A percentile compares a stretch with the other conserved stretches of the same genome.
These are phyloP conservation scores for Buphagus erythrorhynchus DNA, from an alignment of 2,797 vertebrate species.

Conservation along the genomic window DNA sequence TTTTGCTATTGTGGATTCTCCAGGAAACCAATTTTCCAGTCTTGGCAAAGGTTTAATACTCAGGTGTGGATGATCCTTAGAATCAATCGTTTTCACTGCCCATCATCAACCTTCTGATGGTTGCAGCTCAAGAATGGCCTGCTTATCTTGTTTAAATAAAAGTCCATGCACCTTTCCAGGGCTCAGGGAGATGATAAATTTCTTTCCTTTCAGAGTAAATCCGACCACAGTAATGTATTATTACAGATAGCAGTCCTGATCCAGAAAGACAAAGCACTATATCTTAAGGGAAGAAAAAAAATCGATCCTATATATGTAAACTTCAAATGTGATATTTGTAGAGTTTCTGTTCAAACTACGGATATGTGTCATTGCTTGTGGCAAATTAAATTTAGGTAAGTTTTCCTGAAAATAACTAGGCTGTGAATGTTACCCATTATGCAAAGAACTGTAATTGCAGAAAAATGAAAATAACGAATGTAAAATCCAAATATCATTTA, in stretches of 20 bases:
- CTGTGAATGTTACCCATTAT: constrained; percentile 42
- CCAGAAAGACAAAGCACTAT: not conserved
- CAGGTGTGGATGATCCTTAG: not conserved
- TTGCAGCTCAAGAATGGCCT: not conserved
- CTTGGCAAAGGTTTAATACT: not conserved
- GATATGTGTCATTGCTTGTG: not conserved
- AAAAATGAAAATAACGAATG: constrained; percentile 55
- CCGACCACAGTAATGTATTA: not conserved
- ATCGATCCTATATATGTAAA: not conserved
- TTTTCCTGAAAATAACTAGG: constrained; percentile 59
- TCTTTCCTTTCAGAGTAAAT: not conserved
- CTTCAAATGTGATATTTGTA: not conserved
- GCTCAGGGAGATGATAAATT: not conserved
- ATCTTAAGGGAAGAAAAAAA: not conserved
- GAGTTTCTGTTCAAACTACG: not conserved
- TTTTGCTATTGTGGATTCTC: not conserved
- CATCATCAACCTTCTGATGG: not conserved
- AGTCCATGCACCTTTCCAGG: not conserved
- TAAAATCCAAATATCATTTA: constrained; percentile 48
- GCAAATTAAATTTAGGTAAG: constrained; percentile 60
- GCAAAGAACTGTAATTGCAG: constrained; percentile 47
- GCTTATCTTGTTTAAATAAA: not conserved
- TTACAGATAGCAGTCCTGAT: not conserved
- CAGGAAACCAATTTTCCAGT: not conserved
- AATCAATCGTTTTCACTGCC: not conserved